Conservation (phyloP, 2,888 invertebrate genomes). For the Malacosoma neustria region DNA sequence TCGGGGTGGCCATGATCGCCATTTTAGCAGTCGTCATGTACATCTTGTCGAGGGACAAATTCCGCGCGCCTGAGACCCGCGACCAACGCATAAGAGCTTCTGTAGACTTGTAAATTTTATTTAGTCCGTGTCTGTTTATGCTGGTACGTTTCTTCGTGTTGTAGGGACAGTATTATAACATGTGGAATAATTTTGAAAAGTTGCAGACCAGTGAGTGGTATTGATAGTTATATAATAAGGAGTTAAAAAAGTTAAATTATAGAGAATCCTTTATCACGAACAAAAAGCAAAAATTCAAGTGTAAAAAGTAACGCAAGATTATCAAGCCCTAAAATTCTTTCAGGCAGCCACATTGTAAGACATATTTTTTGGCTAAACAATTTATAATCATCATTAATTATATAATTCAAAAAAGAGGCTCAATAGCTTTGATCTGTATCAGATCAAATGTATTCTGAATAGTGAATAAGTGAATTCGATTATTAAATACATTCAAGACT, state of each 20-base stretch:
- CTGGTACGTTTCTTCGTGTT: not conserved
- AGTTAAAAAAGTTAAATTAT: not conserved
- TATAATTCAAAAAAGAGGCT: slow-evolving; percentile 45
- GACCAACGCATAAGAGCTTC: slow-evolving; percentile 69
- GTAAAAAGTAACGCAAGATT: not conserved
- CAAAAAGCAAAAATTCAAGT: not conserved
- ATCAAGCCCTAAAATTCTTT: too few relatives aligned
- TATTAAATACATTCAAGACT: slow-evolving; percentile 13
- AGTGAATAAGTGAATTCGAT: slow-evolving; percentile 2
- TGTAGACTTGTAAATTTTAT: slow-evolving; percentile 65
- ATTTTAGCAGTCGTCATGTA: slow-evolving; percentile 79
- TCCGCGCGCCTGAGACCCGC: slow-evolving; percentile 53
- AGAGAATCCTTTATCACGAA: not conserved
- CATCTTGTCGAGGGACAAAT: slow-evolving; percentile 77
- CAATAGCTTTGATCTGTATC: slow-evolving; percentile 56
- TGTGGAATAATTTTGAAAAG: too few relatives aligned
- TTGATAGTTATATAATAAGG: not conserved
- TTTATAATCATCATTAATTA: too few relatives aligned
- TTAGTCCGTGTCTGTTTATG: not conserved
- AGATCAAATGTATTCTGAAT: slow-evolving; percentile 34
- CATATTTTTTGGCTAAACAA: too few relatives aligned
- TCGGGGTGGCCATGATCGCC: slow-evolving; percentile 78
- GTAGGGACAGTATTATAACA: too few relatives aligned
- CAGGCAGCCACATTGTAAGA: too few relatives aligned
- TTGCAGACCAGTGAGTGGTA: too few relatives aligned